Conservation (phyloP, 1,140 invertebrate species). For the Meloidogyne exigua region DNA sequence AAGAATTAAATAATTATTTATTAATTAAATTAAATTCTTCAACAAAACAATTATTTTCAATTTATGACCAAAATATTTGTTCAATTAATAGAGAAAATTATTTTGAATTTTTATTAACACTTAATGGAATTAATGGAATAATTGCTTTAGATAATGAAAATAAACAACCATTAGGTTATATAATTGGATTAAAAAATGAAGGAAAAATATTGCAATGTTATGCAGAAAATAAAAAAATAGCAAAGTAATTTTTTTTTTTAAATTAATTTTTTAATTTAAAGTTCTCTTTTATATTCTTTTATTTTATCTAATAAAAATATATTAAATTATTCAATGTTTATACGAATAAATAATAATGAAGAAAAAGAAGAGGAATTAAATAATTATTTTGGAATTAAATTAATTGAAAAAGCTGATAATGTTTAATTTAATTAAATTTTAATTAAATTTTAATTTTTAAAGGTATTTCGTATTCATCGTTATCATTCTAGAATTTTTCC, state of each 20-base stretch:
- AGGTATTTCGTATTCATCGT: constrained; percentile 39
- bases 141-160: constrained; percentile 37
- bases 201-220: constrained; percentile 43
- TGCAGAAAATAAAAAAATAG: constrained; percentile 41
- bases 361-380: not conserved
- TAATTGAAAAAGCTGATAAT: not conserved
- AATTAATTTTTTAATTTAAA: not conserved
- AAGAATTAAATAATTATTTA: not conserved
- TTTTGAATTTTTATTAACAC: constrained; percentile 20
- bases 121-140: constrained; percentile 28
- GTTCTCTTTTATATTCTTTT: not conserved
- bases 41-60: constrained; percentile 23
- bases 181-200: constrained; percentile 23
- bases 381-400: not conserved
- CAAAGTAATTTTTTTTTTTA: constrained; percentile 23
- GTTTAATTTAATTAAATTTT: not conserved
- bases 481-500: constrained; percentile 47
- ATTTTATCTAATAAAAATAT: not conserved
- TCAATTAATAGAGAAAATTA: constrained; percentile 28
- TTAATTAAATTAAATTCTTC: constrained; percentile 10
- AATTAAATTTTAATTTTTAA: constrained; percentile 11
- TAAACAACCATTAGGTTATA: constrained; percentile 43
- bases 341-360: too few relatives aligned
- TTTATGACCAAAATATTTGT: constrained; percentile 35
- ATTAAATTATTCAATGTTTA: constrained; percentile 18